Percentiles rank a stretch among this genome's conserved stretches.
phyloP scores from a whole-genome alignment of 2,888 invertebrate species.

The Pheosia tremula region DNA sequence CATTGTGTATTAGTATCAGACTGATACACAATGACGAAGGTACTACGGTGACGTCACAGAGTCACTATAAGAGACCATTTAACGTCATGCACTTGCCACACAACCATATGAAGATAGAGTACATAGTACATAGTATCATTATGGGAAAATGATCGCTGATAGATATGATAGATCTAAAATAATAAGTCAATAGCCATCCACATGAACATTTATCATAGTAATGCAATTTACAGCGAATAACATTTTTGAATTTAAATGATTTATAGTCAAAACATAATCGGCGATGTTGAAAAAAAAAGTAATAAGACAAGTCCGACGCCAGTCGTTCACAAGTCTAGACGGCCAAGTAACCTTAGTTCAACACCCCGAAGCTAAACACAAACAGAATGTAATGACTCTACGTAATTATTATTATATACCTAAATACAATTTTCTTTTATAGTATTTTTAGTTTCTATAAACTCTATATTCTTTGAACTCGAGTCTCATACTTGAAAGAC shows the following conservation, averaged over 20 bases:
- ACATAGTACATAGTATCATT: no score
- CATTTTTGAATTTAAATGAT: not conserved
- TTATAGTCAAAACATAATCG: not conserved
- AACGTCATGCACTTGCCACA: no score
- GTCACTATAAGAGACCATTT: not conserved
- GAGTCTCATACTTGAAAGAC: no score
- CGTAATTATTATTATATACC: no score
- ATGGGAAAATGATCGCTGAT: no score
- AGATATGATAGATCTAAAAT: no score
- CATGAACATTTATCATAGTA: no score
- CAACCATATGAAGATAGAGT: not conserved
- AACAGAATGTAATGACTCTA: no score
- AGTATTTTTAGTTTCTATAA: no score
- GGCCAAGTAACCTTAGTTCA: constrained; percentile 4
- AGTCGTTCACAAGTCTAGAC: constrained; percentile 6
- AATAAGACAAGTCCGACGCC: constrained; percentile 2
- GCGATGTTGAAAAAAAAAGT: not conserved
- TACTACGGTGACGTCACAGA: not conserved
- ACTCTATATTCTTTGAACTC: no score
- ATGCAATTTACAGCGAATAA: not conserved
- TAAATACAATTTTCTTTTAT: no score
- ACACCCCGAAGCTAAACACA: constrained; percentile 1
- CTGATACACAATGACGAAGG: not conserved
- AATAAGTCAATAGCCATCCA: no score
- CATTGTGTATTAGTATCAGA: not conserved